Base-by-base conservation (phyloP, 2,888 invertebrate genomes). In the Pycnomerus fuliginosus region DNA sequence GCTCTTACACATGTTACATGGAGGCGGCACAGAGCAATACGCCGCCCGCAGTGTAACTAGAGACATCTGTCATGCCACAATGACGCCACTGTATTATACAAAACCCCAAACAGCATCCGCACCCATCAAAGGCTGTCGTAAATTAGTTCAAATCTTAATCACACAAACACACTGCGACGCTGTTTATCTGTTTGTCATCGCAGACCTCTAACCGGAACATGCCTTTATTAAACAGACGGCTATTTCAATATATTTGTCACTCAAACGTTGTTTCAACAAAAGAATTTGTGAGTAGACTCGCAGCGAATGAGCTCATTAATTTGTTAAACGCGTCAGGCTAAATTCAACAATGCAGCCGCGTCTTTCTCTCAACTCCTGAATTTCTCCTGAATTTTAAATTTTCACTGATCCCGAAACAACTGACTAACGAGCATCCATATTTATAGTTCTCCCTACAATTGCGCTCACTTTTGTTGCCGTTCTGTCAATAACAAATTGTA, bases 61-160 rank as follows among this genome's bases (percentile, higher is more conserved):
- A 55, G 52, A 56, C 61, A 57, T 58, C 56, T 61, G 59, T 58
- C 61, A 53, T 39, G 39, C 49, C 52, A 46, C 50, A 50, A 51
- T 50, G 50, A 48, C 44, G 44, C 45, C 50, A 50, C 45, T 44
- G 32, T 47, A 47, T 47, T 47, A 47, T 43, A 47, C 47, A 43
- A 47, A 38, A 47, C 47, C 47, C 47, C 47, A 47, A 47, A 47
- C 43, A 47, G 34, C 47, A 47, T 47, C 42, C 47, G 38, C 40
- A 43, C 43, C 42, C 47, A 46, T 46, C 46, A 47, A 47, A 43
- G 47, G 35, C 23, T 43, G 34, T 47, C 42, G 43, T 43, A 47
- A 47, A 47, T 47, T 47, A 47, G 46, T 42, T 42, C 46, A 46
- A 46, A 46, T 46, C 46, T 46, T 46, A 42, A 46, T 46, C 46